Evolutionary conservation across 2,888 invertebrate species (phyloP), one percentile per base, ranked within the genome.

Genomic region (Tyria jacobaeae): DNA sequence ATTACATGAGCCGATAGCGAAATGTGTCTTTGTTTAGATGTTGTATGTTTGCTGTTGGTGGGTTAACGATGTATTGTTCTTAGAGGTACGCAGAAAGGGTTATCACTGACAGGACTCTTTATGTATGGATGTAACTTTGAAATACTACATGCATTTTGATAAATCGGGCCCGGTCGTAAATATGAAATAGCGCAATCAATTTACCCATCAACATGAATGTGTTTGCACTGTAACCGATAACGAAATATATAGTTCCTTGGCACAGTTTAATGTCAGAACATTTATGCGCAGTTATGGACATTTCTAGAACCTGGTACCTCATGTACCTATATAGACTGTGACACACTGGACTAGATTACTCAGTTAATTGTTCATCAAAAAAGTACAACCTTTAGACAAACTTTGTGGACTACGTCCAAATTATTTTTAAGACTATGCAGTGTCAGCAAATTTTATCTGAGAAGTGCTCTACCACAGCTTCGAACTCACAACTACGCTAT

Each of bases 1-100:
- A 77, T 76, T 76, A 75, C 71, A 69, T 55, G 76, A 68, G 66
- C 59, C 71, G 76, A 76, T 76, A 76, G 64, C 60, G 56, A 58
- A 73, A 70, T 63, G 65, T 69, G 75, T 75, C 75, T 73, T 75
- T 75, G 71, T 74, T 64, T 59, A 55, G 53, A 55, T 48, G 48
- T 63, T 64, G 64, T 60, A 47, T 27, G 25, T 35, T 34, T n/a
- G 34, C 31, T 51, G 15, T n/a, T 48, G 17, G 44, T 3, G 24
- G 21, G 15, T 35, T 54, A 39, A 47, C 47, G 47, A 54, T 21
- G 48, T 24, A 55, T 54, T 60, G 54, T 60, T 55, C n/a, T 52
- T 31, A 52, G 49, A 25, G 34, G 39, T 48, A 48, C 25, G n/a
- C 5, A 17, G 52, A 53, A 39, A 37, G 27, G 17, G 41, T 44